A percentile compares a stretch with the other conserved stretches of the same genome.
Conservation (phyloP, 2,113 vertebrate species). For the Pachypanchax playfairii region DNA sequence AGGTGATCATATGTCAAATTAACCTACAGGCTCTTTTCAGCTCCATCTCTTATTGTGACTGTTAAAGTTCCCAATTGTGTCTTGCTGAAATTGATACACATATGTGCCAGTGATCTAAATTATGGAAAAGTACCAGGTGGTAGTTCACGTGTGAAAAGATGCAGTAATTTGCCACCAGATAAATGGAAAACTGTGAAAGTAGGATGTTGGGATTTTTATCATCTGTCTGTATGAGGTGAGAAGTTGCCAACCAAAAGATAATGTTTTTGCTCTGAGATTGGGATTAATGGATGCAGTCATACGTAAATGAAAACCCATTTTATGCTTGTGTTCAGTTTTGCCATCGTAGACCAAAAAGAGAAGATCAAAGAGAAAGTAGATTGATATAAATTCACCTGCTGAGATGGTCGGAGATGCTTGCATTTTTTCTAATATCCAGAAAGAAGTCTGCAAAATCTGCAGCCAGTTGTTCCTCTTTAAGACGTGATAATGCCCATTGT, state of each 20-base stretch:
- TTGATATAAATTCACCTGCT: neutral
- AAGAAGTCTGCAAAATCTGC: no score
- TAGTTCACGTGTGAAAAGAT: neutral
- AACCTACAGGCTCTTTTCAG: neutral
- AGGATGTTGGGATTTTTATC: no score
- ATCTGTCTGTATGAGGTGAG: no score
- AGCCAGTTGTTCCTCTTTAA: constrained; percentile 37
- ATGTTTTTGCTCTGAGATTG: no score
- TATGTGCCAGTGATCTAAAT: neutral
- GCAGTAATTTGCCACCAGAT: neutral
- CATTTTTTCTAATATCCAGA: no score
- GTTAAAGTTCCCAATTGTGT: neutral
- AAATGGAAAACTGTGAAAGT: no score
- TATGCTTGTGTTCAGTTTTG: no score
- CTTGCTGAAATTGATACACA: neutral
- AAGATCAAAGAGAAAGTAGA: neutral
- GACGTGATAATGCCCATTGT: constrained; percentile 28
- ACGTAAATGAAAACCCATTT: no score
- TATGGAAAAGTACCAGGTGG: neutral
- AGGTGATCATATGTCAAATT: neutral
- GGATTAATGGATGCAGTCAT: no score
- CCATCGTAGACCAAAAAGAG: no score
- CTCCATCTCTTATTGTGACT: neutral
- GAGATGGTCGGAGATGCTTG: neutral
- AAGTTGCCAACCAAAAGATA: no score